Evolutionary conservation across 2,888 invertebrate species (phyloP), one percentile per base, ranked within the genome.

Genomic region (Teleiodes luculella): DNA sequence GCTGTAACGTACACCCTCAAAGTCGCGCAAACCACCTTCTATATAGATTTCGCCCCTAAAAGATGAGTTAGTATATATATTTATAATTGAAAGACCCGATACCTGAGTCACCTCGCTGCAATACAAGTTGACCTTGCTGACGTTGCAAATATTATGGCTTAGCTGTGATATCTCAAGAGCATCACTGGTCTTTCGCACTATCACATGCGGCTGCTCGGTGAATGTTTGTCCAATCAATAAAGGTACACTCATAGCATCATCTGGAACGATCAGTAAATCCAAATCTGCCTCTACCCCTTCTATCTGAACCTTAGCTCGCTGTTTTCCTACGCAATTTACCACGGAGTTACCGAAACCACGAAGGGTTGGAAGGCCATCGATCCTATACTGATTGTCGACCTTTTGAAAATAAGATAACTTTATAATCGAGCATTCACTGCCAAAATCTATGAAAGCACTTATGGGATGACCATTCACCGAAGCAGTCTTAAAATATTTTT

Each of bases 221-320:
- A 54, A 57, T 18, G 37, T 53, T 33, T 57, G 55, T 1, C 57
- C 57, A 28, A 57, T 51, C 37, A 57, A 41, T 8, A 57, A 2
- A 10, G 55, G 51, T 11, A 36, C n/a, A 10, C 41, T 53, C 41
- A 57, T 51, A 8, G 46, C 35, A 10, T 28, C 10, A 43, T 57
- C 57, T 3, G 55, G 57, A 1, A 57, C 57, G 1, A 57, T 37
- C 7, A 57, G 3, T 3, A 53, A 16, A 13, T 51, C 55, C 0
- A 55, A 8, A 10, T 35, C 8, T 2, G 57, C 57, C 4, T 14
- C 14, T 1, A 49, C 53, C 0, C 18, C 53, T 24, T 58, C 53
- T 20, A 58, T 24, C 1, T 10, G 35, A 14, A 58, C 30, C 2
- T 53, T 20, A 7, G 52, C 31, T 8, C 13, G 6, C 11, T 16